Conservation (phyloP, 1,140 invertebrate genomes). For the Drosophila sucinea region DNA sequence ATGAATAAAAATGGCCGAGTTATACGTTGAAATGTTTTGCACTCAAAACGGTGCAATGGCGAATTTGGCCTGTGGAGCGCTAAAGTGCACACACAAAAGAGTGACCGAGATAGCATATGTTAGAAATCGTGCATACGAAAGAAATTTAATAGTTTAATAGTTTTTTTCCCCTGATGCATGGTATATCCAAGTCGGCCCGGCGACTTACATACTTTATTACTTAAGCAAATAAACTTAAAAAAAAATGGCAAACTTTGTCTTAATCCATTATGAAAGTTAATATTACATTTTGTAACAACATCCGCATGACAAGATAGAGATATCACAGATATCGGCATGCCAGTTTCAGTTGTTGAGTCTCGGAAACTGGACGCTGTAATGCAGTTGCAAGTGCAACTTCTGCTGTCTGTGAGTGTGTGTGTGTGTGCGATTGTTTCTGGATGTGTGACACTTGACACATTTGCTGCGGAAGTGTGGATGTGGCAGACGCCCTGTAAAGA, state of each 20-base stretch:
- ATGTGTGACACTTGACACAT: constrained; percentile 74
- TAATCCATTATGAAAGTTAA: constrained; percentile 61
- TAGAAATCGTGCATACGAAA: too few species aligned
- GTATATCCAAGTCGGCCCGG: too few species aligned
- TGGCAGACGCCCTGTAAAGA: constrained; percentile 11
- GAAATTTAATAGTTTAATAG: too few species aligned
- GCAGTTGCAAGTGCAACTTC: constrained; percentile 26
- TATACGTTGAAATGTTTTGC: too few species aligned
- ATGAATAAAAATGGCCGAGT: too few species aligned
- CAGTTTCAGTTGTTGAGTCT: constrained; percentile 19
- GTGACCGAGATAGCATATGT: too few species aligned
- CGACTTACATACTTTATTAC: too few species aligned
- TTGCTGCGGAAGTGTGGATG: constrained; percentile 44
- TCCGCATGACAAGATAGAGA: constrained; percentile 37
- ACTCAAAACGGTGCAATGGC: too few species aligned
- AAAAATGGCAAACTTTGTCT: constrained; percentile 16
- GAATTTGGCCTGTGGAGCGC: too few species aligned
- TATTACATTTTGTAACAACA: constrained; percentile 63
- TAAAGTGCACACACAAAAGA: too few species aligned
- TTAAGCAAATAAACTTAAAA: not conserved
- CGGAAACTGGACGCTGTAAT: constrained; percentile 40
- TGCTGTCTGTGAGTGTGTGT: not conserved
- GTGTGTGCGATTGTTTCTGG: constrained; percentile 35
- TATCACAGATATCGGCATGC: constrained; percentile 13
- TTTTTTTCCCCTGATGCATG: too few species aligned